Evolutionary conservation across 1,140 invertebrate species (phyloP), one percentile per base, ranked within the genome.

Genomic region (Zaprionus nigranus): DNA sequence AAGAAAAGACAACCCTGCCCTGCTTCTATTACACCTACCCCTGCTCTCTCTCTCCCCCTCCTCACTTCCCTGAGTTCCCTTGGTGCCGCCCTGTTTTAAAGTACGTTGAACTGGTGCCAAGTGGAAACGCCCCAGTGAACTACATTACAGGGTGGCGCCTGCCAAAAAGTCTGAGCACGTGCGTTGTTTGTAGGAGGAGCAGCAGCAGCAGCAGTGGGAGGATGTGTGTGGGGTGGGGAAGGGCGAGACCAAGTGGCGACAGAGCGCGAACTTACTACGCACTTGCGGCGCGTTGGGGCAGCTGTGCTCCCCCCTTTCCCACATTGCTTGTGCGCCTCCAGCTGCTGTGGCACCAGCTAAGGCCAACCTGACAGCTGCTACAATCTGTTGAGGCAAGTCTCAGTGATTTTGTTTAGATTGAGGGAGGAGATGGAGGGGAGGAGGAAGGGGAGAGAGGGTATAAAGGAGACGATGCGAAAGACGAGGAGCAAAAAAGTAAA

Each of bases 31-130:
- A 51, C 17, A 51, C 20, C 11, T 4, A 24, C 46, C 17, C 46
- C 40, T 53, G 12, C 34, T 38, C n/a, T 17, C 7, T 43, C 40
- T n/a, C 5, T 0, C n/a, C 7, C 38, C 13, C 15, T n/a, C 40
- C 5, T 2, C 9, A 2, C 40, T 46, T 13, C 51, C 5, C 38
- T 5, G 1, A 1, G 34, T 6, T 24, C 43, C 20, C 20, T 12
- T 3, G 30, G 20, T 43, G 36, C 30, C 26, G 66, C 64, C 79
- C 78, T 69, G 70, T 70, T 77, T 69, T 58, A 81, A 81, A 88
- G 83, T 78, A 76, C 85, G 78, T 90, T 88, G 85, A 88, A 90
- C 85, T 90, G 81, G 40, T 88, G 85, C 85, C 85, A 88, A 90
- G 72, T 84, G 78, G 78, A 75, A 79, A 90, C 81, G 84, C 81